Conservation (phyloP, 1,140 invertebrate genomes). For the Drosophila aff. region DNA sequence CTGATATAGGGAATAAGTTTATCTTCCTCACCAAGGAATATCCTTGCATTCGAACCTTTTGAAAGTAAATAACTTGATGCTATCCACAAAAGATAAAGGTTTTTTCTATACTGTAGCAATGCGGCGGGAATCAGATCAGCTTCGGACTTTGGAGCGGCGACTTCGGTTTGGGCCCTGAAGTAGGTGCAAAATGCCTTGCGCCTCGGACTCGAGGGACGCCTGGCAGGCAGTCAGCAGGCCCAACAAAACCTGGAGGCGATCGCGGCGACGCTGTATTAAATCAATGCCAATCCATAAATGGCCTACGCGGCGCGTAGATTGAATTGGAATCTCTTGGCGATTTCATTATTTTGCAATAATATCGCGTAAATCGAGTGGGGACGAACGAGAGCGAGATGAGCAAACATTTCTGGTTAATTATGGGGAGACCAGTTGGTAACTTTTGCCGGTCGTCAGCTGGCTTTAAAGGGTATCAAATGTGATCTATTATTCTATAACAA, state of each 20-base stretch:
- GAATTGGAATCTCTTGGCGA: constrained; percentile 78
- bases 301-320: constrained; percentile 68
- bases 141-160: constrained; percentile 61
- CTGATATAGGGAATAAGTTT: neutral
- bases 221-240: constrained; percentile 22
- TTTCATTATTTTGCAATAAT: constrained; percentile 81
- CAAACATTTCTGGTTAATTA: constrained; percentile 55
- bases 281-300: constrained; percentile 84
- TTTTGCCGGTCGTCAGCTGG: neutral
- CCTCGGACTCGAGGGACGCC: constrained; percentile 75
- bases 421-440: constrained; percentile 15
- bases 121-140: constrained; percentile 79
- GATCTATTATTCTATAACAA: neutral
- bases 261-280: constrained; percentile 71
- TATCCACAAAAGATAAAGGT: neutral
- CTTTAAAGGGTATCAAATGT: constrained; percentile 22
- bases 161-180: constrained; percentile 34
- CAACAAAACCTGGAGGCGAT: constrained; percentile 32
- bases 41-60: neutral
- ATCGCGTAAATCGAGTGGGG: constrained; percentile 55
- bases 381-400: constrained; percentile 5
- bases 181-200: constrained; percentile 84
- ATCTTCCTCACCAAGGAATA: neutral
- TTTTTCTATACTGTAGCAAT: constrained; percentile 10
- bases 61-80: no score